Evolutionary conservation across 2,797 vertebrate species (phyloP).

Genomic region (Oreochromis grahami): DNA sequence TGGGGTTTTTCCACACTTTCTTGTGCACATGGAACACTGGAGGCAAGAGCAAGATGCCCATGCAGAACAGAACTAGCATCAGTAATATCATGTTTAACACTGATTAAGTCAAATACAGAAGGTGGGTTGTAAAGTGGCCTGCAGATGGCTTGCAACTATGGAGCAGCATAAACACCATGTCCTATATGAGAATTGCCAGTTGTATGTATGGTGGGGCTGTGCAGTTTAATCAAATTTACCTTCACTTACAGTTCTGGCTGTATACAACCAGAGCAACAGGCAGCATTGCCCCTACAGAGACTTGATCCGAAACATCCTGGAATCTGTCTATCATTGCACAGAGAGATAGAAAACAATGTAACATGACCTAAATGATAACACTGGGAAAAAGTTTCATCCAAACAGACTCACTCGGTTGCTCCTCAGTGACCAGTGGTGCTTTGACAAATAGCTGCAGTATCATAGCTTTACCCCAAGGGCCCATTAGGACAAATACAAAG

Average conservation of each 20-base stretch:
- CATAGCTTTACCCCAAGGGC: background rate
- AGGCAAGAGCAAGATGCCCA: background rate
- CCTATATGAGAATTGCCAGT: background rate
- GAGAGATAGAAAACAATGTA: background rate
- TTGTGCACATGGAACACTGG: background rate
- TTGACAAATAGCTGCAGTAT: background rate
- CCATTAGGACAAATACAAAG: background rate
- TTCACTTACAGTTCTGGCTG: background rate
- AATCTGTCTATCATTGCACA: background rate
- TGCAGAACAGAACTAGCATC: background rate
- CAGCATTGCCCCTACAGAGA: rapidly evolving
- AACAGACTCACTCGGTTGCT: background rate
- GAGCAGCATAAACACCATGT: background rate
- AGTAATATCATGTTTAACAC: rapidly evolving
- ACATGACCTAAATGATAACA: background rate
- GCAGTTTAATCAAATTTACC: background rate
- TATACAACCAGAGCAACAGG: rapidly evolving
- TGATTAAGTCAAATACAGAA: background rate
- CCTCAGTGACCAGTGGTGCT: background rate
- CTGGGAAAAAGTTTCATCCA: background rate
- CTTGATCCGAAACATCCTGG: rapidly evolving
- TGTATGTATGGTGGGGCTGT: background rate
- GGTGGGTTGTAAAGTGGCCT: background rate
- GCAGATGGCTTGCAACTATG: background rate
- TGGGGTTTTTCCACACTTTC: background rate